Conservation (phyloP, 1,140 invertebrate species). For the Ostrea edulis region DNA sequence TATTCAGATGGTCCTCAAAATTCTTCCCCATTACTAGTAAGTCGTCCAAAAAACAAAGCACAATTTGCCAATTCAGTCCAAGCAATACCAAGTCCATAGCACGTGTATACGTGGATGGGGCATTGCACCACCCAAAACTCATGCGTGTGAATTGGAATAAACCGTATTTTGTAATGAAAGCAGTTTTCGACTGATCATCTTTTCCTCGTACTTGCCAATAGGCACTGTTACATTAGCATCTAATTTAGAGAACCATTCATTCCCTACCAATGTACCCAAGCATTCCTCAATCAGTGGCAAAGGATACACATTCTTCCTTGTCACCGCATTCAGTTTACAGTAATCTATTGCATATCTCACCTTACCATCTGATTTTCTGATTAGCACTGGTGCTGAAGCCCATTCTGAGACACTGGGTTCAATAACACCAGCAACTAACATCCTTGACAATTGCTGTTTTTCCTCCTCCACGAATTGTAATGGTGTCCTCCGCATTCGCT, state of each 20-base stretch:
- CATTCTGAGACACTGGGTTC: too few species aligned
- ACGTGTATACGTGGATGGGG: slow-evolving; percentile 44
- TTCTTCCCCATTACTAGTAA: slow-evolving; percentile 44
- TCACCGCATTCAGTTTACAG: slow-evolving; percentile 43
- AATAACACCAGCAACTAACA: slow-evolving; percentile 42
- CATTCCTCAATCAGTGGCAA: too few species aligned
- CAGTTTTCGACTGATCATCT: slow-evolving; percentile 72
- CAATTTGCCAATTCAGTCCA: slow-evolving; percentile 46
- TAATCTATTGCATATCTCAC: slow-evolving; percentile 48
- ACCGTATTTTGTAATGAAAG: slow-evolving; percentile 45
- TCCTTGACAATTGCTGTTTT: slow-evolving; percentile 38
- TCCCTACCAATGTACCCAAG: slow-evolving; percentile 45
- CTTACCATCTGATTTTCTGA: slow-evolving; percentile 46
- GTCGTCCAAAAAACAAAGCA: slow-evolving; percentile 46
- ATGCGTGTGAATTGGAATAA: slow-evolving; percentile 27
- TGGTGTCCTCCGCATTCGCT: slow-evolving; percentile 40
- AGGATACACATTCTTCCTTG: too few species aligned
- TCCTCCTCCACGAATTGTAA: slow-evolving; percentile 44
- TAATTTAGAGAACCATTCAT: slow-evolving; percentile 49
- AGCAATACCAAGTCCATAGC: slow-evolving; percentile 34
- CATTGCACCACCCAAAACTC: slow-evolving; percentile 40
- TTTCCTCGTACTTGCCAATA: slow-evolving; percentile 76
- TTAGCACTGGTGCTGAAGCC: too few species aligned
- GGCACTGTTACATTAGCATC: slow-evolving; percentile 50
- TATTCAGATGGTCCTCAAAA: slow-evolving; percentile 41